Conservation (phyloP, 2,797 vertebrate genomes). For the Oryzias dopingdopingensis region DNA sequence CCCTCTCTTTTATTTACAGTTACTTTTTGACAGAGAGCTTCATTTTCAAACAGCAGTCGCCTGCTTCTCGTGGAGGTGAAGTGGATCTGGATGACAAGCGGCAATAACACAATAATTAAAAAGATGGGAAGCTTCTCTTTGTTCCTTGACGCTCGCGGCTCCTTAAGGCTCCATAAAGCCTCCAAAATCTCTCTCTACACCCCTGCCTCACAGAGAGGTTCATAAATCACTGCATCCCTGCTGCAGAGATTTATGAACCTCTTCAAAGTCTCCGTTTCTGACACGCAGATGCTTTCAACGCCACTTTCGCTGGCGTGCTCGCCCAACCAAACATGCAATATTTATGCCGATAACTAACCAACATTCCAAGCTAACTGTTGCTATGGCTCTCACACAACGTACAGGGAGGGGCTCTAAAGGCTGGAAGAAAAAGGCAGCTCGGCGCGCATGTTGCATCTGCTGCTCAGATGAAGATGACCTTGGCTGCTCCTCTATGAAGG, state of each 20-base stretch:
- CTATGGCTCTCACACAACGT: conserved; percentile 28
- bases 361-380: conserved; percentile 25
- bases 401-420: conserved; percentile 17
- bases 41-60: no score
- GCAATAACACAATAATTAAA: not conserved
- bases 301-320: not conserved
- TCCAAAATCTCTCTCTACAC: not conserved
- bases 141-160: not conserved
- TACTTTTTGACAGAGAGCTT: no score
- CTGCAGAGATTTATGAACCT: conserved; percentile 9
- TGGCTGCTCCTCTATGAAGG: conserved; percentile 18
- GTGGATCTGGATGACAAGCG: no score
- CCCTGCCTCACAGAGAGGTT: not conserved
- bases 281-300: conserved; percentile 2
- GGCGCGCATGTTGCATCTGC: not conserved
- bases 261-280: not conserved
- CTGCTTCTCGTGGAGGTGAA: no score
- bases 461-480: conserved; percentile 21
- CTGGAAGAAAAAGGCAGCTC: conserved; percentile 15
- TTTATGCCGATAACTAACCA: conserved; percentile 1
- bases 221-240: not conserved
- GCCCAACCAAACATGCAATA: conserved; percentile 1
- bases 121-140: not conserved
- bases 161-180: not conserved
- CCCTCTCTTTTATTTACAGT: no score